phyloP scores from a whole-genome alignment of 2,888 invertebrate genomes.

The Caenorhabditis drosophilae region DNA sequence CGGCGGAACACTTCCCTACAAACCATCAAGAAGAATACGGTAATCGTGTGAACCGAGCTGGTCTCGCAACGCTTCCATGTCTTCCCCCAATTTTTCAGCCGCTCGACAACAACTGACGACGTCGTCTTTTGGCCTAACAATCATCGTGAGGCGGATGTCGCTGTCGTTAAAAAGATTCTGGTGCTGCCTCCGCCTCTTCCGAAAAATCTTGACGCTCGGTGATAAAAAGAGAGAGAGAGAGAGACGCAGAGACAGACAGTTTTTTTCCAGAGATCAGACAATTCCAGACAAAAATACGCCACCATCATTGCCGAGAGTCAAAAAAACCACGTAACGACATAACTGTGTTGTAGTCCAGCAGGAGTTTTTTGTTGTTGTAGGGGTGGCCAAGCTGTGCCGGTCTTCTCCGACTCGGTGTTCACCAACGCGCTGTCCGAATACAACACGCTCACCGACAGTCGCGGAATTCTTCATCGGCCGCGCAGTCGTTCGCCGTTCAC shows the following conservation, averaged over 20 bases:
- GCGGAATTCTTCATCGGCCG: slow-evolving; percentile 57
- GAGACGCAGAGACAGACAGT: too few species aligned
- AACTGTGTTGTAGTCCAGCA: too few species aligned
- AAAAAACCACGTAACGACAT: slow-evolving; percentile 39
- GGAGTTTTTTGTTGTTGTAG: too few species aligned
- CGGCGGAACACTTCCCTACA: slow-evolving; percentile 43
- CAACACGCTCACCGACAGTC: slow-evolving; percentile 43
- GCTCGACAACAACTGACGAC: too few species aligned
- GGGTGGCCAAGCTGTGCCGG: slow-evolving; percentile 42
- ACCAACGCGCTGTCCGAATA: slow-evolving; percentile 36
- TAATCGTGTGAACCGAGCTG: too few species aligned
- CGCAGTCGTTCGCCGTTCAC: slow-evolving; percentile 61
- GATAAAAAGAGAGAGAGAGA: too few species aligned
- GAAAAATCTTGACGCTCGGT: background rate
- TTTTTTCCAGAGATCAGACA: slow-evolving; percentile 29
- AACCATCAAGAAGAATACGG: slow-evolving; percentile 8
- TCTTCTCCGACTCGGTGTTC: slow-evolving; percentile 47
- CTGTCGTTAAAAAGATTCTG: too few species aligned
- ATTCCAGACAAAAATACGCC: slow-evolving; percentile 12
- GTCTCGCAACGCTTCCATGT: too few species aligned
- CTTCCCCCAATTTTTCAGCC: too few species aligned
- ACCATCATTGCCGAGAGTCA: slow-evolving; percentile 25
- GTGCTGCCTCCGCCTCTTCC: background rate
- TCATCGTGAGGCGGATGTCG: too few species aligned
- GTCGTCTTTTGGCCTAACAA: too few species aligned